A percentile compares a stretch with the other conserved stretches of the same genome.
Conservation (phyloP, 2,113 vertebrate species). For the Neodon shergylaensis region DNA sequence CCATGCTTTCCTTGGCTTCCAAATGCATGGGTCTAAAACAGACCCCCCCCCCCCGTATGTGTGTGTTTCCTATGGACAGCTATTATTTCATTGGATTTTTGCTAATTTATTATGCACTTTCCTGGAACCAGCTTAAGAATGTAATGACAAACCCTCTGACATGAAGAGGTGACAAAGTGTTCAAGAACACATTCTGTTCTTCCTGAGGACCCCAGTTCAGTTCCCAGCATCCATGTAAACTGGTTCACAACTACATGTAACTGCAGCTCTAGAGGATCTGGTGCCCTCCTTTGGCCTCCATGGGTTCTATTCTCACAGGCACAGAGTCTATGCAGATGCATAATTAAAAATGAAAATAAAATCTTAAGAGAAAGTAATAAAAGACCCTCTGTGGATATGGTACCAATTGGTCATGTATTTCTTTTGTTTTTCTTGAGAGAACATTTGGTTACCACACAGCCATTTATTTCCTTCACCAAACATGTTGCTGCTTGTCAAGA, state of each 20-base stretch:
- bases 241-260: neutral
- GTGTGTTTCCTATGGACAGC: neutral
- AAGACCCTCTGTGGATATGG: neutral
- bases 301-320: neutral
- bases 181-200: neutral
- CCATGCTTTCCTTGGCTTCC: slow-evolving; percentile 21
- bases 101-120: neutral
- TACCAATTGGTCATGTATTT: neutral
- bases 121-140: neutral
- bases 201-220: neutral
- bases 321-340: neutral
- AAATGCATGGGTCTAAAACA: neutral
- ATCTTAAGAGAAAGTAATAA: neutral
- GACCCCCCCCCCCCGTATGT: neutral
- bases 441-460: neutral
- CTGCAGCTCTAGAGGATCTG: neutral
- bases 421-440: neutral
- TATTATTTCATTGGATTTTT: neutral
- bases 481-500: neutral
- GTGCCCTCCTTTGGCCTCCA: neutral
- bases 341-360: neutral
- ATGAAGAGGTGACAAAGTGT: neutral
- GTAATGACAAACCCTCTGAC: neutral
- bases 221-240: neutral
- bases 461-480: neutral